Evolutionary conservation across 2,113 vertebrate genomes (phyloP).

Genomic region (Urocitellus parryii): DNA sequence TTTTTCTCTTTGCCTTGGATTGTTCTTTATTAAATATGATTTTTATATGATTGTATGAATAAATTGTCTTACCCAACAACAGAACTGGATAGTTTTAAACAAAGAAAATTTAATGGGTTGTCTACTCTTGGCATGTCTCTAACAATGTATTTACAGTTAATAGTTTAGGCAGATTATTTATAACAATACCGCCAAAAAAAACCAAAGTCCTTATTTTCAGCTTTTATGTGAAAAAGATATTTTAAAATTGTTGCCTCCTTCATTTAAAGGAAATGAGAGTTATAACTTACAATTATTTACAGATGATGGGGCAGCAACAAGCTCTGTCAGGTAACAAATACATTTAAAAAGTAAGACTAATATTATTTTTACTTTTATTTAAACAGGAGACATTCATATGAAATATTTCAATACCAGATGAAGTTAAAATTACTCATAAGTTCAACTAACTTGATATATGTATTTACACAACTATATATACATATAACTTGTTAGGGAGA

Average conservation of each 20-base stretch:
- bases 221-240: slow-evolving; percentile 57
- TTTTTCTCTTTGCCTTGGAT: slow-evolving; percentile 85
- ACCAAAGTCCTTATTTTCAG: slow-evolving; percentile 76
- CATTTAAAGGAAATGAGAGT: slow-evolving; percentile 62
- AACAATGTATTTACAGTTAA: slow-evolving; percentile 79
- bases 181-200: slow-evolving; percentile 64
- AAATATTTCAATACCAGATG: neutral
- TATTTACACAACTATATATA: neutral
- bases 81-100: slow-evolving; percentile 86
- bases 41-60: slow-evolving; percentile 88
- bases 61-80: slow-evolving; percentile 84
- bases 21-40: slow-evolving; percentile 91
- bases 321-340: slow-evolving; percentile 40
- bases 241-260: slow-evolving; percentile 70
- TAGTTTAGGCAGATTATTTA: slow-evolving; percentile 73
- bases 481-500: neutral
- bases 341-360: slow-evolving; percentile 57
- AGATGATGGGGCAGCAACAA: neutral
- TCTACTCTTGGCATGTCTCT: slow-evolving; percentile 81
- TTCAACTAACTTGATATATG: neutral
- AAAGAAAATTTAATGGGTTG: slow-evolving; percentile 85
- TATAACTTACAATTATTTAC: slow-evolving; percentile 50
- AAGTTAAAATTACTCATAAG: slow-evolving; percentile 44
- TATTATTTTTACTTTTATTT: slow-evolving; percentile 55
- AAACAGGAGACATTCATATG: slow-evolving; percentile 31